Evolutionary conservation across 1,140 invertebrate species (phyloP).

Genomic region (Drosophila kurseongensis): DNA sequence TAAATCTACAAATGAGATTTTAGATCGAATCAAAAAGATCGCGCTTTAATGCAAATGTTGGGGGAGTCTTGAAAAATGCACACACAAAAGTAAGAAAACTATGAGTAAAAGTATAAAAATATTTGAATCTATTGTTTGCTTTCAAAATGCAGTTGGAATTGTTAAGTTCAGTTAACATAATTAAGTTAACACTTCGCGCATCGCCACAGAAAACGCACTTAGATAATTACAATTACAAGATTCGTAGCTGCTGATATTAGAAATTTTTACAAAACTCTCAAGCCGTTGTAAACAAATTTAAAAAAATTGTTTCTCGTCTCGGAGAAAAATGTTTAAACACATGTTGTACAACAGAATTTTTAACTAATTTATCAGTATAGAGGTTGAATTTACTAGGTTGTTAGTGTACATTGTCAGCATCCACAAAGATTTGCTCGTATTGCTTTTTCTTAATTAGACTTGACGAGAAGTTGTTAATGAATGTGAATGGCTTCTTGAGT

Average conservation of each 20-base stretch:
- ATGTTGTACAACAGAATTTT: constrained; percentile 49
- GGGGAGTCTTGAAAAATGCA: constrained; percentile 44
- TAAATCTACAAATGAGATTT: constrained; percentile 71
- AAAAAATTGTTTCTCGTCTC: constrained; percentile 31
- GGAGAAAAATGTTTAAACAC: constrained; percentile 32
- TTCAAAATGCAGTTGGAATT: constrained; percentile 71
- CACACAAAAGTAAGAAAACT: constrained; percentile 52
- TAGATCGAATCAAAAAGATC: constrained; percentile 43
- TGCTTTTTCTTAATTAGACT: constrained; percentile 32
- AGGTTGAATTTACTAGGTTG: constrained; percentile 64
- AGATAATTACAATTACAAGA: constrained; percentile 38
- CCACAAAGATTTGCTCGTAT: constrained; percentile 44
- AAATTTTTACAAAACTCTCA: constrained; percentile 43
- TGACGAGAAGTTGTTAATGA: constrained; percentile 29
- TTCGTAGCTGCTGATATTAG: constrained; percentile 1
- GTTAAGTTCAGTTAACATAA: constrained; percentile 32
- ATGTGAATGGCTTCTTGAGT: constrained; percentile 37
- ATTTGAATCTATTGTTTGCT: constrained; percentile 47
- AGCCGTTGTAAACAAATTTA: constrained; percentile 31
- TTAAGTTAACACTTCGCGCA: constrained; percentile 16
- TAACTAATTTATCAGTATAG: constrained; percentile 66
- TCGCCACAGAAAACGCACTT: constrained; percentile 35
- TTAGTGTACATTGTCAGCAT: constrained; percentile 41
- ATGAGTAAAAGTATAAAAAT: constrained; percentile 59
- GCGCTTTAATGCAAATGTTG: constrained; percentile 29